Base-by-base conservation (phyloP, 2,888 invertebrate genomes). In the Cheilosia variabilis region DNA sequence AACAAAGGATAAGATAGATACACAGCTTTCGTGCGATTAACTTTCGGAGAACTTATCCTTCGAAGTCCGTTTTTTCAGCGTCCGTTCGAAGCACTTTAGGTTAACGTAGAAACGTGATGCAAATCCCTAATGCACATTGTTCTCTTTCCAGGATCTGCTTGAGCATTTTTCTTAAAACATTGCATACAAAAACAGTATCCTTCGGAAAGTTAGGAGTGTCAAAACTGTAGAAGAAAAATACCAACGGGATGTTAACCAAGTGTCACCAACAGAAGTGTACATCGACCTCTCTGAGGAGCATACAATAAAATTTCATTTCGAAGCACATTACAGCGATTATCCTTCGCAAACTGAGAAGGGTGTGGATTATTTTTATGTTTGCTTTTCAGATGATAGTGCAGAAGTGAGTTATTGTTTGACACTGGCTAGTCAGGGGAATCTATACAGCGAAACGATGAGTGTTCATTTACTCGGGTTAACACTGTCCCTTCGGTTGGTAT, bases 41-140 rank as follows among this genome's bases (percentile, higher is more conserved):
- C 76, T 81, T 65, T 17, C 58, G 69, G 45, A 50, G 47, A 17
- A 47, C 41, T 45, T 72, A 52, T 65, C 71, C 41, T 31, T 63
- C 13, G 52, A 19, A 65, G 81, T 65, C 63, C 80, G 52, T 41
- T 73, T 47, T 41, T 63, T 69, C 34, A 27, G 58, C 47, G 65
- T 68, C 31, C 77, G 77, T 77, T 71, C 22, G 19, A 55, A 72
- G 66, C 72, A 77, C 77, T 77, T 77, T 47, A 63, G 47, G 76
- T 76, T 71, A 72, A 72, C 65, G 47, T 50, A 62, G 34, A 55
- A 77, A 66, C 77, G 77, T 82, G 77, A 72, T 72, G 82, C 72
- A 82, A 77, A 82, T 82, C 71, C 82, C 57, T 68, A 82, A 76
- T 82, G 82, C 72, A 82, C 82, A 55, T 72, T 71, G 52, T 82